phyloP scores from a whole-genome alignment of 1,140 invertebrate genomes.

The Lordiphosa collinella region DNA sequence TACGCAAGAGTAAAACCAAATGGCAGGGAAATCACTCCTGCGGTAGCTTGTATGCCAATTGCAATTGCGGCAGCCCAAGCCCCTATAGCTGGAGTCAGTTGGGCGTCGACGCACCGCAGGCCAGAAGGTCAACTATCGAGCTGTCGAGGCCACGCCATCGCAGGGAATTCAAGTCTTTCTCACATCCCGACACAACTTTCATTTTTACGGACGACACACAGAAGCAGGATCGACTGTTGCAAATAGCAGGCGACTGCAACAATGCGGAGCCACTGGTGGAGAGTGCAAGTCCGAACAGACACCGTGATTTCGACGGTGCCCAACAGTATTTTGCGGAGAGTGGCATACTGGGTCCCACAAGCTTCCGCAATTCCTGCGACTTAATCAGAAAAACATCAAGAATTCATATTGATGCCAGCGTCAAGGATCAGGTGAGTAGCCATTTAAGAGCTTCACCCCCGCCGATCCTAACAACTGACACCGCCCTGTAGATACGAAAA shows the following conservation, averaged over 20 bases:
- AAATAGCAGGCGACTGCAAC: neutral
- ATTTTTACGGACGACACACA: slow-evolving; percentile 1
- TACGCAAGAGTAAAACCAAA: neutral
- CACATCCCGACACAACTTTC: slow-evolving; percentile 12
- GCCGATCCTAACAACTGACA: neutral
- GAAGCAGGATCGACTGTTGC: neutral
- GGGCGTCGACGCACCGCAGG: neutral
- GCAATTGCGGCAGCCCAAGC: neutral
- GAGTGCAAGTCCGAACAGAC: neutral
- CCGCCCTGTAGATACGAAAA: slow-evolving; percentile 29
- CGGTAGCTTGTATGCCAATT: slow-evolving; percentile 7
- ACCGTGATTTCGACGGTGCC: slow-evolving; percentile 27
- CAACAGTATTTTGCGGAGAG: slow-evolving; percentile 31
- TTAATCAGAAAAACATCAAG: slow-evolving; percentile 40
- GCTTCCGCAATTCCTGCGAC: slow-evolving; percentile 19
- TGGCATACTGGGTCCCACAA: slow-evolving; percentile 31
- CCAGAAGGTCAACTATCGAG: neutral
- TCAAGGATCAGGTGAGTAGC: slow-evolving; percentile 23
- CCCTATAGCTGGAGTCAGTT: slow-evolving; percentile 1
- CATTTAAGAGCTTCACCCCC: neutral
- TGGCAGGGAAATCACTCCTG: neutral
- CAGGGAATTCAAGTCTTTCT: slow-evolving; percentile 10
- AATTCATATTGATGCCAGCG: slow-evolving; percentile 28
- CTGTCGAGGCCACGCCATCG: neutral
- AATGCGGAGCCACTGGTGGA: neutral